Conservation (phyloP, 2,113 vertebrate genomes). For the Hemibagrus wyckioides region DNA sequence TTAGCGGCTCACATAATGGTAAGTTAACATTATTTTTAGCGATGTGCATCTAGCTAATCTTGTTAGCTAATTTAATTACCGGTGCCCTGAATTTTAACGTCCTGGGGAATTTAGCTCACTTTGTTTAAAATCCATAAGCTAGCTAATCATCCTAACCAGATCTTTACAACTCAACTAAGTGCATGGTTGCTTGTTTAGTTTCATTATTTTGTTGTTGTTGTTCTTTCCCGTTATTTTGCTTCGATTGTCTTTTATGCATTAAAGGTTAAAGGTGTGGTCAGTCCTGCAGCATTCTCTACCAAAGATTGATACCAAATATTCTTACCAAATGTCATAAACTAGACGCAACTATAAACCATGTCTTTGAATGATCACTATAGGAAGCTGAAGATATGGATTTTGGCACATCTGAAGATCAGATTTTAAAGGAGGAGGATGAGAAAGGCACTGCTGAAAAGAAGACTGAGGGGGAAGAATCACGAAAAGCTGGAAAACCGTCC, state of each 20-base stretch:
- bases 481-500: conserved; percentile 60
- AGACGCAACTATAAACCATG: background rate
- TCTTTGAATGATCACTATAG: conserved; percentile 20
- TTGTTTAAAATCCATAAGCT: background rate
- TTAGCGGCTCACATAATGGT: conserved; percentile 12
- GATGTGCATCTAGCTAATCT: background rate
- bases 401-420: conserved; percentile 15
- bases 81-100: background rate
- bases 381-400: conserved; percentile 31
- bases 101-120: background rate
- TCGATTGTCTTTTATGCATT: background rate
- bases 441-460: conserved; percentile 55
- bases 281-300: background rate
- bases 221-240: background rate
- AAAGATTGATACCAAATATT: too few relatives aligned
- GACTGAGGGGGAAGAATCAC: conserved; percentile 67
- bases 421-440: conserved; percentile 33
- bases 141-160: background rate
- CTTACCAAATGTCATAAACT: background rate
- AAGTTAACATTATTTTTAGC: conserved; percentile 24
- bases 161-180: background rate
- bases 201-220: background rate
- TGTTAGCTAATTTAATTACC: background rate
- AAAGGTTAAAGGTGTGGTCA: background rate
- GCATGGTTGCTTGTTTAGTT: background rate